Evolutionary conservation across 2,113 vertebrate genomes (phyloP).

Genomic region (Cebidichthys violaceus): DNA sequence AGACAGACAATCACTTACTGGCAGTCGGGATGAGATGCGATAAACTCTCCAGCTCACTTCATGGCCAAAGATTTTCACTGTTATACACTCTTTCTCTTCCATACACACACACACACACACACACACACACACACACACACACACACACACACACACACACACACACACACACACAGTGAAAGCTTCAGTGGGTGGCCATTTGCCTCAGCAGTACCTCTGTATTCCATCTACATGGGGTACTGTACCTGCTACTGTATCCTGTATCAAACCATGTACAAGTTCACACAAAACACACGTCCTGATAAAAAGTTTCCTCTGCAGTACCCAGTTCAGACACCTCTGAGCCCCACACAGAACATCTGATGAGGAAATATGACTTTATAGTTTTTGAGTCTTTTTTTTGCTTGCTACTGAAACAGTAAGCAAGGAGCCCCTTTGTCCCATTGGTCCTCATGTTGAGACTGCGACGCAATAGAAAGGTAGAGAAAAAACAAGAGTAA

Average conservation of each 20-base stretch:
- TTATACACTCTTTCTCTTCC: not conserved
- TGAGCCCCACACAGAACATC: constrained; percentile 23
- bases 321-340: constrained; percentile 33
- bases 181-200: constrained; percentile 44
- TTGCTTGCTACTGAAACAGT: constrained; percentile 72
- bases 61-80: constrained; percentile 38
- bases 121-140: not conserved
- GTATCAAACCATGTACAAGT: constrained; percentile 49
- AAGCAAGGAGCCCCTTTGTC: constrained; percentile 79
- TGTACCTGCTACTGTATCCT: constrained; percentile 37
- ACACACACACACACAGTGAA: constrained; percentile 29
- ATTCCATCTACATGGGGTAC: constrained; percentile 21
- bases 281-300: constrained; percentile 50
- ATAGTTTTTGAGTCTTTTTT: constrained; percentile 28
- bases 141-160: constrained; percentile 10
- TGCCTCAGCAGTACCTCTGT: constrained; percentile 28
- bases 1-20: constrained; percentile 31
- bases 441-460: constrained; percentile 71
- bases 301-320: constrained; percentile 37
- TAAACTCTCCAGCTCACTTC: constrained; percentile 22
- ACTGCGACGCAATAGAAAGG: constrained; percentile 45
- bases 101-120: not conserved
- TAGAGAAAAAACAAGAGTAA: constrained; percentile 38
- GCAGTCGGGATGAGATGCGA: constrained; percentile 44
- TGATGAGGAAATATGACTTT: constrained; percentile 46